Percentiles rank a stretch among this genome's conserved stretches.
Conservation (phyloP, 1,140 invertebrate genomes). For the Mya arenaria region DNA sequence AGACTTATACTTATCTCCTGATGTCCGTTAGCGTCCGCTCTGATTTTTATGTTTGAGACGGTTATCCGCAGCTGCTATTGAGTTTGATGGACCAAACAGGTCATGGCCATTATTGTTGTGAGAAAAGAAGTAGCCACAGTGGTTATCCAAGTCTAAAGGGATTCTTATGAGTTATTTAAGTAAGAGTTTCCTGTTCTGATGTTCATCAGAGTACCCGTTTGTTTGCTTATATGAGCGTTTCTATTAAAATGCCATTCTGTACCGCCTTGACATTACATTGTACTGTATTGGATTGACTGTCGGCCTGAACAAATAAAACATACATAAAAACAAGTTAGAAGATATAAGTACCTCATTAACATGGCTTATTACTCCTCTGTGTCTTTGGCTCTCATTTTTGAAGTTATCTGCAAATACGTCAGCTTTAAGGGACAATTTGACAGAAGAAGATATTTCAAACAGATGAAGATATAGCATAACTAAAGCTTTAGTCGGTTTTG, state of each 20-base stretch:
- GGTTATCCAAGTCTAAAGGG: neutral
- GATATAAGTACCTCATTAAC: neutral
- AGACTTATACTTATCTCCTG: too few species aligned
- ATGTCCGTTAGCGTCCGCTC: too few species aligned
- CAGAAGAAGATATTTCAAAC: neutral
- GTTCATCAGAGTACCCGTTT: too few species aligned
- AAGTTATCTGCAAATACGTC: too few species aligned
- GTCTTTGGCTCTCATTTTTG: neutral
- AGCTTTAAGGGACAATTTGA: neutral
- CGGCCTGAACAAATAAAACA: slow-evolving; percentile 84
- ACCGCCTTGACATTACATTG: slow-evolving; percentile 85
- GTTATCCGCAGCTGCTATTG: too few species aligned
- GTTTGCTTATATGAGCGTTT: slow-evolving; percentile 59
- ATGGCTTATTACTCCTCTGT: neutral
- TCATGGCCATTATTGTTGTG: too few species aligned
- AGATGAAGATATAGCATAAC: too few species aligned
- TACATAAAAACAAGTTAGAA: slow-evolving; percentile 66
- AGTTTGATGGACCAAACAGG: too few species aligned
- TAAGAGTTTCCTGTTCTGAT: neutral
- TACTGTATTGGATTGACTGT: slow-evolving; percentile 86
- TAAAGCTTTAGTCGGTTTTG: too few species aligned
- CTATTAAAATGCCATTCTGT: slow-evolving; percentile 83
- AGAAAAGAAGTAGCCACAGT: neutral
- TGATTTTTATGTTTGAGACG: too few species aligned
- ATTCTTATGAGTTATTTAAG: neutral